Base-by-base conservation (phyloP, 2,888 invertebrate genomes). In the Cheilosia vernalis region DNA sequence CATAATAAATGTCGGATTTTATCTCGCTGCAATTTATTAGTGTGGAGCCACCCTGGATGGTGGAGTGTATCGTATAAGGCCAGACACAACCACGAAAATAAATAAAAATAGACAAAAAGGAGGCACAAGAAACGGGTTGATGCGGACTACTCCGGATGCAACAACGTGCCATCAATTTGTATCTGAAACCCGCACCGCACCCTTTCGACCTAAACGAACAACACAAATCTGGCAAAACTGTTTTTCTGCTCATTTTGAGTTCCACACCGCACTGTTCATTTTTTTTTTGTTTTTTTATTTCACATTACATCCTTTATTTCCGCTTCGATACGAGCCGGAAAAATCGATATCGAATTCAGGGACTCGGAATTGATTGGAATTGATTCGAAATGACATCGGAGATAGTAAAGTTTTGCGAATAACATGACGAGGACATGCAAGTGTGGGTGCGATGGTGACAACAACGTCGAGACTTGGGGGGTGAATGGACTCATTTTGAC, bases 1-100 rank as follows among this genome's bases (percentile, higher is more conserved):
- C 88, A 79, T 88, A 87, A 88, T 88, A 88, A 88, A 88, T 74
- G 88, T 88, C 88, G 70, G 88, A 88, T 88, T 88, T 87, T 87
- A 88, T 88, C 88, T 87, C 64, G 60, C 21, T 80, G 72, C 73
- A 87, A 88, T 88, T 88, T 88, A 88, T 88, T 53, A 76, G 49
- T 66, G 19, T 10, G n/a, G 17, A 1, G 2, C 55, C 42, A 17
- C 17, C 49, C 17, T 67, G 33, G 40, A 40, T 51, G 24, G 63
- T 60, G 61, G 27, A 6, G 6, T 27, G 27, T 27, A 6, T 5
- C 27, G 27, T 51, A 74, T 21, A 83, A 69, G 64, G 58, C 77
- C 77, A 81, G 66, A 74, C 77, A 64, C 15, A 27, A 53, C 55
- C 56, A 17, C 49, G 17, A 42, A 74, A 80, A 47, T 47, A 15